These are phyloP conservation scores for Perdita meconis DNA, from an alignment of 2,888 invertebrate genomes.

Conservation along the genomic window DNA sequence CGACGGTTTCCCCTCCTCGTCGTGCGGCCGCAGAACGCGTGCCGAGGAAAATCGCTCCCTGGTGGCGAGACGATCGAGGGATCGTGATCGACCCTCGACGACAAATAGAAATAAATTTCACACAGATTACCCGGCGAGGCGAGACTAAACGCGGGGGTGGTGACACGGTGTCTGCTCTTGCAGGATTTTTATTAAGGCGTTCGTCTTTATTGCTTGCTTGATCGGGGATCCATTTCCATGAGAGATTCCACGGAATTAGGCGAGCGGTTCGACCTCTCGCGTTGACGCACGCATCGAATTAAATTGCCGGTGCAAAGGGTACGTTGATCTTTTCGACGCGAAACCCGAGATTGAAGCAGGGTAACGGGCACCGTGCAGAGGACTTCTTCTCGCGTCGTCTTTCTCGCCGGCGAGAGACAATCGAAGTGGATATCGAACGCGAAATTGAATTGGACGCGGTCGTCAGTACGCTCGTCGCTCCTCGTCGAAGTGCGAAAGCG, in stretches of 20 bases:
- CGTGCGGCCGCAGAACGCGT: slow-evolving; percentile 48
- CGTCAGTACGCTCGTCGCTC: background rate
- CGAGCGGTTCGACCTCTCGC: background rate
- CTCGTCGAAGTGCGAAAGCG: background rate
- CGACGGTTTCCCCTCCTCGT: slow-evolving; percentile 19
- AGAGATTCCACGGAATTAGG: background rate
- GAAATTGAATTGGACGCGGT: slow-evolving; percentile 28
- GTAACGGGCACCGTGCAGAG: no score
- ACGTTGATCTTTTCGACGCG: no score
- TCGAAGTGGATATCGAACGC: slow-evolving; percentile 10
- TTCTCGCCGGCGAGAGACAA: background rate
- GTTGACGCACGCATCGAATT: no score
- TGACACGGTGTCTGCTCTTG: slow-evolving; percentile 12
- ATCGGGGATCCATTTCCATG: background rate
- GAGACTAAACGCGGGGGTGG: background rate
- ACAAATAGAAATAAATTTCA: slow-evolving; percentile 81
- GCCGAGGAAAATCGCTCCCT: slow-evolving; percentile 65
- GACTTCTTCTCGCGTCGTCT: background rate
- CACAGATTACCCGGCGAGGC: slow-evolving; percentile 71
- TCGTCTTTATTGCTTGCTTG: slow-evolving; percentile 20
- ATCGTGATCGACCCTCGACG: slow-evolving; percentile 76
- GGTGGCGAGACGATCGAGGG: slow-evolving; percentile 48
- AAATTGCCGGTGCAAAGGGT: no score
- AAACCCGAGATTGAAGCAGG: no score
- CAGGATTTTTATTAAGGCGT: slow-evolving; percentile 29